Evolutionary conservation across 1,140 invertebrate genomes (phyloP).

Genomic region (Orussus abietinus): DNA sequence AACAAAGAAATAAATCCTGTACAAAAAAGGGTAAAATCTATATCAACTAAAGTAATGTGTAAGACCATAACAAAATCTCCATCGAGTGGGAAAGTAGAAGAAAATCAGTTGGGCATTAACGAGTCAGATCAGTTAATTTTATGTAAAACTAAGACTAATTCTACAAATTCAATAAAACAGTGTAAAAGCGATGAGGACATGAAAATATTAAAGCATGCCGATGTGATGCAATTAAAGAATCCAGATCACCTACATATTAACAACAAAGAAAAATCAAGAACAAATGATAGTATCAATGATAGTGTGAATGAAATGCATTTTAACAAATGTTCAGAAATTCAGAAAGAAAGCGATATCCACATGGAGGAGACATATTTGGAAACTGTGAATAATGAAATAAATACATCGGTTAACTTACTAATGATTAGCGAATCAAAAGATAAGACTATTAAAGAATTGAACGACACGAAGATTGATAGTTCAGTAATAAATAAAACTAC

Average conservation of each 20-base stretch:
- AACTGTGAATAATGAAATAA: constrained; percentile 34
- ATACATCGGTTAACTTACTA: constrained; percentile 32
- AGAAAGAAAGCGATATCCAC: too few relatives aligned
- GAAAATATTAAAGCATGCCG: too few relatives aligned
- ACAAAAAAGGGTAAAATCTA: constrained; percentile 26
- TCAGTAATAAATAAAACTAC: constrained; percentile 12
- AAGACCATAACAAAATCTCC: constrained; percentile 23
- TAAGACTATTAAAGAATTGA: constrained; percentile 11
- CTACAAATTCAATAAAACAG: constrained; percentile 17
- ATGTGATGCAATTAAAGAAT: too few relatives aligned
- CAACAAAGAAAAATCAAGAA: too few relatives aligned
- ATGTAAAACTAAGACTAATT: constrained; percentile 16
- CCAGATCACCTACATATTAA: too few relatives aligned
- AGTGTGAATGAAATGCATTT: too few relatives aligned
- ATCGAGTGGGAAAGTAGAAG: neutral
- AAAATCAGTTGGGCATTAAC: too few relatives aligned
- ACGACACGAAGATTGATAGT: neutral
- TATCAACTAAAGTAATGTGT: constrained; percentile 20
- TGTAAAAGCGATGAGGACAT: constrained; percentile 13
- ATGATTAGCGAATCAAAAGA: constrained; percentile 19
- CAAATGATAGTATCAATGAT: too few relatives aligned
- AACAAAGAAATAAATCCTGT: constrained; percentile 29
- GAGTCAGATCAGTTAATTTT: too few relatives aligned
- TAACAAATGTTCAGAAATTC: too few relatives aligned
- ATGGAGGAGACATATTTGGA: constrained; percentile 34